Percentiles rank a stretch among this genome's conserved stretches.
phyloP scores from a whole-genome alignment of 2,113 vertebrate genomes.

The Furnarius figulus region DNA sequence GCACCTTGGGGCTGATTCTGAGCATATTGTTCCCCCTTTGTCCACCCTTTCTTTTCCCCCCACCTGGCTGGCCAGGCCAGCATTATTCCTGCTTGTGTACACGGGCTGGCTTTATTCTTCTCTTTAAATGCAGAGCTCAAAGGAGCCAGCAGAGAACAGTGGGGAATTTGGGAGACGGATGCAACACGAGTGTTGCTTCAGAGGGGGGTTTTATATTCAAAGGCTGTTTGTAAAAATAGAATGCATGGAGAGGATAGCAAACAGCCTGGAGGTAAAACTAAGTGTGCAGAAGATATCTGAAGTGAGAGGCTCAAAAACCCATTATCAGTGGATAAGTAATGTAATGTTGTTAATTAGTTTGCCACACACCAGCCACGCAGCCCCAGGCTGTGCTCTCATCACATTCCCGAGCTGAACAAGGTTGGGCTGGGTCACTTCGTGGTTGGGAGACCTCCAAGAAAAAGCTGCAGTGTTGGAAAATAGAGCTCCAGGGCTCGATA shows the following conservation, averaged over 20 bases:
- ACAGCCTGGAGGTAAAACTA: slow-evolving; percentile 37
- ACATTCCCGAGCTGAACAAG: not conserved
- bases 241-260: not conserved
- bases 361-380: not conserved
- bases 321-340: not conserved
- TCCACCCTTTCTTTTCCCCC: not conserved
- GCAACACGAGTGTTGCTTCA: not conserved
- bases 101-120: not conserved
- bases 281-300: slow-evolving; percentile 11
- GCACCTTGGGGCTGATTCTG: not conserved
- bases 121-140: not conserved
- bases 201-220: not conserved
- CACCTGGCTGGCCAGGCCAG: not conserved
- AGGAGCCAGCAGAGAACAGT: not conserved
- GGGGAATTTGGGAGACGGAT: not conserved
- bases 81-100: not conserved
- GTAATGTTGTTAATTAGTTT: slow-evolving; percentile 48
- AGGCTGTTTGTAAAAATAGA: not conserved
- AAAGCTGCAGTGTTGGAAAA: not conserved
- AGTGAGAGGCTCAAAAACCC: not conserved
- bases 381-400: not conserved
- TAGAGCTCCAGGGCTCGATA: not conserved
- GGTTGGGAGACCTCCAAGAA: not conserved
- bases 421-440: not conserved
- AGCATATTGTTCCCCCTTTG: not conserved